Base-by-base conservation (phyloP, 2,888 invertebrate genomes). In the Trissolcus brochymenae region DNA sequence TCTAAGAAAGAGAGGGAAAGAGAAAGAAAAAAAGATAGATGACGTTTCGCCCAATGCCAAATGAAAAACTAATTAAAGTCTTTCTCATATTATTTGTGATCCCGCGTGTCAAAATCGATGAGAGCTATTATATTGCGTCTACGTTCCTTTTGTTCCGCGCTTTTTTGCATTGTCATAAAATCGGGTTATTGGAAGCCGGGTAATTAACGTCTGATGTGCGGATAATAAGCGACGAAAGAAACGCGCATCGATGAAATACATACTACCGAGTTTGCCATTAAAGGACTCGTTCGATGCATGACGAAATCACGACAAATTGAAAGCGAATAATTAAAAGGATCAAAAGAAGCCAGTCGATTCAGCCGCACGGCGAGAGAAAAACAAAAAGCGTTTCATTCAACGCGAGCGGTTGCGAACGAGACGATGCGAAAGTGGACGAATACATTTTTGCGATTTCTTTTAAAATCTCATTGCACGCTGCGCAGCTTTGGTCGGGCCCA, bases 271-370 rank as follows among this genome's bases (percentile, higher is more conserved):
- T 67, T 76, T 21, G 62, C 65, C 65, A 60, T 73, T 73, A 73
- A 73, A 77, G 72, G 62, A 60, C 67, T 46, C 3, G 16, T 41
- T 17, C 14, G 50, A 61, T 64, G 6, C 29, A 21, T 76, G 68
- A 68, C 60, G 77, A 73, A 77, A 72, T 19, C 29, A 55, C 59
- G 72, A 72, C 72, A 72, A 77, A 77, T 76, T 76, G 76, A 56
- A 72, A 59, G 67, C 54, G 59, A 72, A 67, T 72, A 72, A 76
- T 73, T 72, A 77, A 73, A 74, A 66, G 62, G 62, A 71, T 70
- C 56, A 61, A 61, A 73, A 43, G 43, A 43, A 43, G 68, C 51
- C 64, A 60, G 64, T 53, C 17, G 29, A 29, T 29, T 29, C 6
- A 29, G 7, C 43, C n/a, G 14, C 43, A 9, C 43, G 43, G 43